These are phyloP conservation scores for Amniataba percoides DNA, from an alignment of 2,797 vertebrate genomes.

Conservation along the genomic window DNA sequence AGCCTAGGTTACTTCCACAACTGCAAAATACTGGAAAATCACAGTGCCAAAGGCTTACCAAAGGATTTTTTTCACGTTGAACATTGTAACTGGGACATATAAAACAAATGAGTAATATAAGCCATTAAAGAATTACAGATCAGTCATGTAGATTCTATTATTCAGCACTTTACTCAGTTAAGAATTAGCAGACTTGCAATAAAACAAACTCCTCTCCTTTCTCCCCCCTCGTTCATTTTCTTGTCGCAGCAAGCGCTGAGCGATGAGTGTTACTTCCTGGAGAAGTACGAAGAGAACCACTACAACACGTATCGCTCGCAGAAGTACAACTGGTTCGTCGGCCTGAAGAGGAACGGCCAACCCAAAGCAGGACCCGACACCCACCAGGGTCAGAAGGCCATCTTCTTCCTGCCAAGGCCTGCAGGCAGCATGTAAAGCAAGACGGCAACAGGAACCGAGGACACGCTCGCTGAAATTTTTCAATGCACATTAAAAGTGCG, in stretches of 20 bases:
- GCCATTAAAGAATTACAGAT: background rate
- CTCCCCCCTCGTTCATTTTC: background rate
- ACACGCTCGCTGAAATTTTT: slow-evolving; percentile 15
- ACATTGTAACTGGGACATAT: background rate
- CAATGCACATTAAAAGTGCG: slow-evolving; percentile 17
- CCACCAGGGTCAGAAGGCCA: slow-evolving; percentile 91
- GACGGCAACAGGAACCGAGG: slow-evolving; percentile 20
- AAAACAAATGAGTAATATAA: slow-evolving; percentile 8
- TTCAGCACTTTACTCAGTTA: background rate
- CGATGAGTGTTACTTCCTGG: slow-evolving; percentile 94
- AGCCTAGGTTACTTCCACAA: slow-evolving; percentile 19
- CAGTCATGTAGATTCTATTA: background rate
- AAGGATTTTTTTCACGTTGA: background rate
- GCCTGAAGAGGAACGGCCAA: slow-evolving; percentile 92
- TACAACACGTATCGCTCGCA: slow-evolving; percentile 94
- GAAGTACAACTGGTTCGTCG: slow-evolving; percentile 93
- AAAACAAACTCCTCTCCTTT: background rate
- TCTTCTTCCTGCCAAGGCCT: slow-evolving; percentile 92
- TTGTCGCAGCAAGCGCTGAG: slow-evolving; percentile 84
- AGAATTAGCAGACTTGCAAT: background rate
- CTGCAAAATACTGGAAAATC: slow-evolving; percentile 28
- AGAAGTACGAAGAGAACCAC: slow-evolving; percentile 93
- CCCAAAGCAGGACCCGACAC: slow-evolving; percentile 91
- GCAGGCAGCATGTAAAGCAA: slow-evolving; percentile 62
- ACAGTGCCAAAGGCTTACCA: background rate